Base-by-base conservation (phyloP, 1,140 invertebrate species). In the Branchinecta lindahli region DNA sequence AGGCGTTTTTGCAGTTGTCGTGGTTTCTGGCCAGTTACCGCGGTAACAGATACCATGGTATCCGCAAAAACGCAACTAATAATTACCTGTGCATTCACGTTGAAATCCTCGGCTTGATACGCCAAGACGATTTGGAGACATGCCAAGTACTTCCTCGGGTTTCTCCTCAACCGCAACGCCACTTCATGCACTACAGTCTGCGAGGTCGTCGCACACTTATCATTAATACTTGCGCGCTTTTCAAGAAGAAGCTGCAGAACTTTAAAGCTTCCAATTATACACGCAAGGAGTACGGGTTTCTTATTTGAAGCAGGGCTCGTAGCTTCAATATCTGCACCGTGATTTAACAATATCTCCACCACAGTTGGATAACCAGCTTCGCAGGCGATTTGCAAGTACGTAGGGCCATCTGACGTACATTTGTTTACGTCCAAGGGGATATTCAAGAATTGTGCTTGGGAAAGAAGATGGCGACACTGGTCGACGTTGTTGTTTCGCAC, bases 181-280 rank as follows among this genome's bases (percentile, higher is more conserved):
- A 72, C 79, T 44, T 81, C 79, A 73, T 85, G 84, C 3, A 86
- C 72, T 8, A 84, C 77, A 3, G 81, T 81, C 66, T 73, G 72
- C 46, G 72, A 67, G 20, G 66, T 61, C 12, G 12, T 20, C 18
- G 52, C 12, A 61, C 52, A 61, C 18, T 20, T 61, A 61, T 61
- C 52, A 61, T 12, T 61, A 3, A 20, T 6, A 20, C 52, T 61
- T 6, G 52, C 52, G 18, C 52, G 52, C 12, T 61, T 61, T 61
- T 61, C 52, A 12, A 86, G 74, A 44, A 88, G 80, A 68, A 82
- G 74, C 75, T 84, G 77, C 10, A 89, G 76, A 21, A 88, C 85
- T 74, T 82, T 80, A 74, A 78, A 77, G 74, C 83, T 85, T 45
- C 87, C 87, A 75, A 20, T 20, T 61, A 61, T 61, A 61, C 52